Percentiles rank a stretch among this genome's conserved stretches.
Conservation (phyloP, 1,140 invertebrate genomes). For the Drosophila orena region DNA sequence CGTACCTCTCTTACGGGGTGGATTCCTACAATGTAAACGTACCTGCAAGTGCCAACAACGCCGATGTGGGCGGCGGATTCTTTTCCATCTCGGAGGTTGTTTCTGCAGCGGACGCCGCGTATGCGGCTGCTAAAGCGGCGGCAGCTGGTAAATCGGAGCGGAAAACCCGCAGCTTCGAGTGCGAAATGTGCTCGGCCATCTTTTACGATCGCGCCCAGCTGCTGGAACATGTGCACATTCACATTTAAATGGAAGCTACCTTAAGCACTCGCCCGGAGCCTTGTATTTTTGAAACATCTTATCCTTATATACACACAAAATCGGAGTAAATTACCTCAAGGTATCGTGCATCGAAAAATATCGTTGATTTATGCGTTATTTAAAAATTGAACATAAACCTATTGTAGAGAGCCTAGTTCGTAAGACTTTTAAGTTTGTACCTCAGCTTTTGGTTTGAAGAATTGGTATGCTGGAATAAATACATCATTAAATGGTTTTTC, state of each 20-base stretch:
- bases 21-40: slow-evolving; percentile 64
- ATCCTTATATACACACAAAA: slow-evolving; percentile 34
- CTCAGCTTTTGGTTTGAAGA: slow-evolving; percentile 73
- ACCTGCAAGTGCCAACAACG: slow-evolving; percentile 47
- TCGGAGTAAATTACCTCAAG: slow-evolving; percentile 34
- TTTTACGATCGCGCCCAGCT: slow-evolving; percentile 90
- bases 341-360: slow-evolving; percentile 54
- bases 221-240: slow-evolving; percentile 91
- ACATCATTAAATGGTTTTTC: slow-evolving; percentile 68
- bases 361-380: slow-evolving; percentile 74
- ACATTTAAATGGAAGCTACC: slow-evolving; percentile 87
- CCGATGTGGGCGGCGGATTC: slow-evolving; percentile 68
- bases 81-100: slow-evolving; percentile 80
- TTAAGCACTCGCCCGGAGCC: slow-evolving; percentile 23
- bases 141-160: slow-evolving; percentile 50
- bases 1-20: slow-evolving; percentile 65
- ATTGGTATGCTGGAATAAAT: slow-evolving; percentile 80
- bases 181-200: slow-evolving; percentile 92
- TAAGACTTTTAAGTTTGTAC: slow-evolving; percentile 80
- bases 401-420: slow-evolving; percentile 55
- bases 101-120: slow-evolving; percentile 68
- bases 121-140: slow-evolving; percentile 66
- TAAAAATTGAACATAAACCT: slow-evolving; percentile 55
- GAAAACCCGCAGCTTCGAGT: slow-evolving; percentile 86
- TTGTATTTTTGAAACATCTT: slow-evolving; percentile 58